Percentiles rank a stretch among this genome's conserved stretches.
Evolutionary conservation across 2,113 vertebrate genomes (phyloP).

Genomic region (Oriolus oriolus): DNA sequence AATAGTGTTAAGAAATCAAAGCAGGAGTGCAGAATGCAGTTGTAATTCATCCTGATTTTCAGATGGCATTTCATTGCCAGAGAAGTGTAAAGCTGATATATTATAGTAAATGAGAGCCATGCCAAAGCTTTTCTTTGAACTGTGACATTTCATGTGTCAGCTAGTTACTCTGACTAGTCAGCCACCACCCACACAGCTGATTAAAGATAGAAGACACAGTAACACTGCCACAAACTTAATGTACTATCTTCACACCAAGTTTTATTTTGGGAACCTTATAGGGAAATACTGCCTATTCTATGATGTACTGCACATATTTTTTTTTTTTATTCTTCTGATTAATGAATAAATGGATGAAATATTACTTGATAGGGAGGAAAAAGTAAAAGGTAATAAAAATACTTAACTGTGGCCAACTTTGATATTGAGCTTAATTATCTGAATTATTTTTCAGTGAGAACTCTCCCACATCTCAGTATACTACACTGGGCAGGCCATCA

Average conservation of each 20-base stretch:
- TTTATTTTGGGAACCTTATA: background rate
- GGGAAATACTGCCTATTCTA: background rate
- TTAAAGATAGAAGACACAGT: slow-evolving; percentile 20
- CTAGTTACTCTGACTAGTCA: slow-evolving; percentile 44
- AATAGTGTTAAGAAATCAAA: background rate
- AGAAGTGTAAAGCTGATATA: background rate
- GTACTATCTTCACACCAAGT: background rate
- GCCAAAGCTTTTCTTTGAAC: slow-evolving; percentile 29
- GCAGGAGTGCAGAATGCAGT: background rate
- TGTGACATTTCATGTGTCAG: slow-evolving; percentile 26
- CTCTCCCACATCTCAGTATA: background rate
- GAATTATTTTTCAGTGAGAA: background rate
- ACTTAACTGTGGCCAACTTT: background rate
- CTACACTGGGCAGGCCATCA: background rate
- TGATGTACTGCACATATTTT: background rate
- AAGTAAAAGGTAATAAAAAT: background rate
- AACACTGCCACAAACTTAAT: background rate
- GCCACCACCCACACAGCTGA: slow-evolving; percentile 34
- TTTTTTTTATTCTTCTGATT: background rate
- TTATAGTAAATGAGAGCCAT: slow-evolving; percentile 33
- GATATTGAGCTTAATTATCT: background rate
- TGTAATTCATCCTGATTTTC: slow-evolving; percentile 29
- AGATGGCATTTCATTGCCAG: background rate
- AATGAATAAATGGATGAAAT: background rate
- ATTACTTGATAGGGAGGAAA: background rate